Conservation (phyloP, 1,140 invertebrate species). For the Linepithema humile region DNA sequence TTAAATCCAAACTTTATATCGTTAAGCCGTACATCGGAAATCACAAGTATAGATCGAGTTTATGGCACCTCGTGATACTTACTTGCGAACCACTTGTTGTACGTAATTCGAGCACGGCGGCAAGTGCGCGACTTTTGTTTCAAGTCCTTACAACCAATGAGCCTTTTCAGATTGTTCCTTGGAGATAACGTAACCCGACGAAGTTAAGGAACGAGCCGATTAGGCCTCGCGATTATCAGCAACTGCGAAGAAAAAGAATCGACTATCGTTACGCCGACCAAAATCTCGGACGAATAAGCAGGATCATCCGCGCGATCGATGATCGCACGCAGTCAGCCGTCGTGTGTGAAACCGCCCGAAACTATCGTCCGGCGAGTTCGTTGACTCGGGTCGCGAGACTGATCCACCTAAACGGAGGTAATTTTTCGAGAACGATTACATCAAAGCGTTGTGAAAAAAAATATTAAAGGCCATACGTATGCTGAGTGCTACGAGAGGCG, state of each 20-base stretch:
- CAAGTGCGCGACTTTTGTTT: conserved; percentile 68
- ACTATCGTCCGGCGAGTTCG: conserved; percentile 11
- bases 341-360: background rate
- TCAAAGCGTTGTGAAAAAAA: conserved; percentile 23
- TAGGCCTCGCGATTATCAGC: conserved; percentile 32
- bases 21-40: conserved; percentile 18
- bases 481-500: background rate
- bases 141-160: conserved; percentile 60
- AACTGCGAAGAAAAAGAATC: conserved; percentile 59
- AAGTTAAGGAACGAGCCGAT: conserved; percentile 35
- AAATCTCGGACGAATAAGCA: background rate
- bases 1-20: background rate
- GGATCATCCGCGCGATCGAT: background rate
- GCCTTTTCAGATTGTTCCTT: conserved; percentile 57
- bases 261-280: background rate
- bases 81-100: conserved; percentile 80
- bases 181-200: background rate
- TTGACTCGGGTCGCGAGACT: conserved; percentile 26
- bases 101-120: conserved; percentile 71
- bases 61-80: conserved; percentile 56
- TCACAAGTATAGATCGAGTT: conserved; percentile 4
- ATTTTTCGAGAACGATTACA: conserved; percentile 42
- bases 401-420: conserved; percentile 30
- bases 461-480: conserved; percentile 35
- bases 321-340: conserved; percentile 30